Percentiles rank a stretch among this genome's conserved stretches.
Conservation (phyloP, 1,140 invertebrate genomes). For the Chelonus insularis region DNA sequence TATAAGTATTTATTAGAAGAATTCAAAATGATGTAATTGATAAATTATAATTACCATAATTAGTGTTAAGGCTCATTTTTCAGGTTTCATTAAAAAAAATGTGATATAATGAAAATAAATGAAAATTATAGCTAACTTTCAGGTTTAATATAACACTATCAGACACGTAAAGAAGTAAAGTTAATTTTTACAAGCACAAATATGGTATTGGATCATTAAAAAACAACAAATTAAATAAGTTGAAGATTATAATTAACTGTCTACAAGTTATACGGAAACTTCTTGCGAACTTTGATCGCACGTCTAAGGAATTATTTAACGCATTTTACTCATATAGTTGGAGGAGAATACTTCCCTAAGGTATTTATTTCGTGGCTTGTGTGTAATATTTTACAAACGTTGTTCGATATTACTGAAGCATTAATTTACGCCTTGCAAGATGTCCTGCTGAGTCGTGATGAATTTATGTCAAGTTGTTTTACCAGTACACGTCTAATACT, state of each 20-base stretch:
- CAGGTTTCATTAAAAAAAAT: no score
- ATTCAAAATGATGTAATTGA: no score
- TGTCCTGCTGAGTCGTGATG: constrained; percentile 28
- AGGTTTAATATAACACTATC: no score
- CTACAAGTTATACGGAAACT: constrained; percentile 12
- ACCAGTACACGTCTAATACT: constrained; percentile 25
- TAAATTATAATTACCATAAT: no score
- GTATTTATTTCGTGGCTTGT: constrained; percentile 10
- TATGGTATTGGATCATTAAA: not conserved
- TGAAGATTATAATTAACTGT: constrained; percentile 28
- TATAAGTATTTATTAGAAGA: no score
- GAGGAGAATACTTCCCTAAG: constrained; percentile 6
- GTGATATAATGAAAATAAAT: no score
- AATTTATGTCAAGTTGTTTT: constrained; percentile 31
- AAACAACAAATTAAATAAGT: not conserved
- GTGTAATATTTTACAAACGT: constrained; percentile 1
- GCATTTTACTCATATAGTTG: constrained; percentile 11
- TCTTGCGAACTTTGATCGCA: constrained; percentile 20
- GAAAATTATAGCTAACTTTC: no score
- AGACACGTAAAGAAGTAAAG: no score
- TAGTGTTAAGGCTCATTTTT: no score
- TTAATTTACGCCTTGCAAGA: constrained; percentile 31
- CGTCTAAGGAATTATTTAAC: constrained; percentile 11
- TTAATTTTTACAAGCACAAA: not conserved
- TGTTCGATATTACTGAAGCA: constrained; percentile 31